Conservation (phyloP, 1,140 invertebrate genomes). For the Drosophila ogumai region DNA sequence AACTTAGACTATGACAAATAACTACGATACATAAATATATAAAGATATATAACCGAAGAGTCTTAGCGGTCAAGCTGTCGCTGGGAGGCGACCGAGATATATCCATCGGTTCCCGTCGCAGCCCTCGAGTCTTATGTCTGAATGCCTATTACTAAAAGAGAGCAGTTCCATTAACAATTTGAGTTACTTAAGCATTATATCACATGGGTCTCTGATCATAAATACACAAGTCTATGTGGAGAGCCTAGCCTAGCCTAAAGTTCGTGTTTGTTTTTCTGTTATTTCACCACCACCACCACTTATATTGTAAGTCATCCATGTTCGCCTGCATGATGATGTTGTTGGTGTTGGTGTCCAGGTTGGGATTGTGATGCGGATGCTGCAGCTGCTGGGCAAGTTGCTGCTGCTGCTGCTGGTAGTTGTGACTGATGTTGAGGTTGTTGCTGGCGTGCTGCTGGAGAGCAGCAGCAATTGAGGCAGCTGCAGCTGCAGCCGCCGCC, state of each 20-base stretch:
- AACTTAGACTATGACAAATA: constrained; percentile 59
- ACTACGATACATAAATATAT: constrained; percentile 49
- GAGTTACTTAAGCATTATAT: constrained; percentile 75
- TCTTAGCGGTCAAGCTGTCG: constrained; percentile 18
- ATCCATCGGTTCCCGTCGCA: constrained; percentile 7
- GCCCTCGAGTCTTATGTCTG: constrained; percentile 47
- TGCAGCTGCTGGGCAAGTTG: constrained; percentile 36
- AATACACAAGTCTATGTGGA: constrained; percentile 31
- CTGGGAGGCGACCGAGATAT: constrained; percentile 8
- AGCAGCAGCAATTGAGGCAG: constrained; percentile 77
- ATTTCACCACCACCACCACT: constrained; percentile 85
- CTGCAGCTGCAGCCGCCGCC: constrained; percentile 74
- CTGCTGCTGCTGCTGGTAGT: constrained; percentile 60
- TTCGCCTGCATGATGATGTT: constrained; percentile 84
- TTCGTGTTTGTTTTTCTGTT: constrained; percentile 32
- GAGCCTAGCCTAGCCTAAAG: constrained; percentile 64
- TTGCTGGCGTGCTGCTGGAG: constrained; percentile 79
- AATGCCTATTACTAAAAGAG: constrained; percentile 15
- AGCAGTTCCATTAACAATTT: constrained; percentile 63
- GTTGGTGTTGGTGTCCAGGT: constrained; percentile 65
- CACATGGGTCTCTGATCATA: constrained; percentile 59
- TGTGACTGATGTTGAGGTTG: constrained; percentile 81
- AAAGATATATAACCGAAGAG: constrained; percentile 29
- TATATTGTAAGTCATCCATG: constrained; percentile 84
- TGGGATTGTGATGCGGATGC: constrained; percentile 68